Evolutionary conservation across 2,797 vertebrate genomes (phyloP), one percentile per base, ranked within the genome.

Genomic region (Xenopus petersii): DNA sequence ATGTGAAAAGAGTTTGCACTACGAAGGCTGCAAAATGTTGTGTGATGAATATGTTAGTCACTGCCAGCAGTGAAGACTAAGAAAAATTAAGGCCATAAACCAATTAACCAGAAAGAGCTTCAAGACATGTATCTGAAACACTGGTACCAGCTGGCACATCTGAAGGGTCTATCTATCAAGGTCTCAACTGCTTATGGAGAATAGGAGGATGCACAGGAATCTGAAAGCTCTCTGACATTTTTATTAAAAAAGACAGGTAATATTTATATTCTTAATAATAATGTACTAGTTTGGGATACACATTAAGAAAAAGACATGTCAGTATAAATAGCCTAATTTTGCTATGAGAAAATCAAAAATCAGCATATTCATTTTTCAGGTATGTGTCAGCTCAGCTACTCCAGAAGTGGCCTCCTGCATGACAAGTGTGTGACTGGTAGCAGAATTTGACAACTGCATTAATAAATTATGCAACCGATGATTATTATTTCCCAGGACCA

Each of bases 1-100:
- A 74, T 64, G 61, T 79, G 71, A 79, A 79, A 78, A 74, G 76
- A 74, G 76, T 79, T 79, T 70, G 71, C 65, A 70, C 67, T 74
- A 79, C 58, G 61, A 70, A 74, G 65, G 71, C 60, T 60, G 71
- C 60, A 79, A 79, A 79, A 74, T 79, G 67, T 66, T 73, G 71
- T 79, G 71, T 79, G 76, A 79, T 79, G 76, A 79, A 79, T 70
- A 79, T 70, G 51, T 70, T 74, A 79, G 71, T 74, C 71, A 79
- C 66, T 74, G 71, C 71, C 76, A 79, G 54, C 61, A 74, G 62
- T 46, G 54, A 74, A 65, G 76, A 73, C 66, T 54, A 70, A 74
- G 76, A 79, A 79, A 79, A 79, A 79, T 79, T 74, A 79, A 78
- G 42, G 58, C 75, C 67, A 55, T 63, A 68, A 78, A 73, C 71